A percentile compares a stretch with the other conserved stretches of the same genome.
Conservation (phyloP, 2,888 invertebrate genomes). For the Ophion obscuratus region DNA sequence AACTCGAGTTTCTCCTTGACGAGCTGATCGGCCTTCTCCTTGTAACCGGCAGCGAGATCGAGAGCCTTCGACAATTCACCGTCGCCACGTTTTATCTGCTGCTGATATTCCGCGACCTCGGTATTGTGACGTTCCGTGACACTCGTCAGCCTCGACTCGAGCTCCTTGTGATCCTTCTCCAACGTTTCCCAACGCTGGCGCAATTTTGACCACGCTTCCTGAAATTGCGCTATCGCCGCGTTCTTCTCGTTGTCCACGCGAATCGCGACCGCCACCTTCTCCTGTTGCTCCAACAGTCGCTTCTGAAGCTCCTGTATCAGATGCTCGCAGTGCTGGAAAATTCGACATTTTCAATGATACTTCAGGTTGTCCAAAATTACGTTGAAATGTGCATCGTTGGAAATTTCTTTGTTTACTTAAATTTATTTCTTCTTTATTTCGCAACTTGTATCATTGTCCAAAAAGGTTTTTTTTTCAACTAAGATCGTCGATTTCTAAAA, state of each 20-base stretch:
- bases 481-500: too few relatives aligned
- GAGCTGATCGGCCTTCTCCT: constrained; percentile 80
- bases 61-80: constrained; percentile 90
- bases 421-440: too few relatives aligned
- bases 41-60: constrained; percentile 85
- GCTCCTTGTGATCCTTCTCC: constrained; percentile 81
- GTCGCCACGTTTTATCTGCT: constrained; percentile 88
- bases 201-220: constrained; percentile 87
- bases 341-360: background rate
- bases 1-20: constrained; percentile 80
- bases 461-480: too few relatives aligned
- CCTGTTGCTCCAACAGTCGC: constrained; percentile 90
- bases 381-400: too few relatives aligned
- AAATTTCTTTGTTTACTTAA: too few relatives aligned
- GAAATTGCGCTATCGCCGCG: constrained; percentile 87
- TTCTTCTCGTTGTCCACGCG: constrained; percentile 92
- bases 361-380: too few relatives aligned
- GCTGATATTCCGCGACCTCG: constrained; percentile 85
- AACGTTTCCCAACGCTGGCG: constrained; percentile 81
- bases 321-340: constrained; percentile 89
- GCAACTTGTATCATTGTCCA: too few relatives aligned
- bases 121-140: constrained; percentile 85
- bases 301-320: constrained; percentile 91
- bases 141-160: constrained; percentile 84
- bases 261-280: constrained; percentile 91